phyloP scores from a whole-genome alignment of 37 sponge, comb jelly and placozoan species.

The Spongilla lacustris region DNA sequence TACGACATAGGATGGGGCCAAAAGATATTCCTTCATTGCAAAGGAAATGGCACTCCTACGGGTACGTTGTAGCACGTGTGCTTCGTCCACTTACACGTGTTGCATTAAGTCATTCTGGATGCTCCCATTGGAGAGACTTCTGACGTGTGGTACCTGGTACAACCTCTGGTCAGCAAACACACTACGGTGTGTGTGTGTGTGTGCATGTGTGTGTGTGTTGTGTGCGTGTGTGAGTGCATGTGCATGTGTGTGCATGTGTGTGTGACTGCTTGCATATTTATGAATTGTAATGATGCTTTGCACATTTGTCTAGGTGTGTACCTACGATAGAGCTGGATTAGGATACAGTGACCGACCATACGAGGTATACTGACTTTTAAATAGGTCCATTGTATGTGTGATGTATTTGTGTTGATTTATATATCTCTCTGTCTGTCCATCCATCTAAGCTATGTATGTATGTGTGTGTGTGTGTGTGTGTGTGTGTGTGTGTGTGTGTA shows the following conservation, averaged over 20 bases:
- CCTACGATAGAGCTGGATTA: slow-evolving; percentile 69
- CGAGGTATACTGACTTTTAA: slow-evolving; percentile 16
- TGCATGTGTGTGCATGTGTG: neutral
- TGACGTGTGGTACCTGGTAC: slow-evolving; percentile 51
- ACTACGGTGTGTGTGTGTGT: slow-evolving; percentile 37
- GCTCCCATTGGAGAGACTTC: slow-evolving; percentile 69
- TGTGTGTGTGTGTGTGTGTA: too few species aligned
- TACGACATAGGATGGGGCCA: slow-evolving; percentile 74
- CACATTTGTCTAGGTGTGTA: slow-evolving; percentile 46
- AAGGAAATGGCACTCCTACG: slow-evolving; percentile 44
- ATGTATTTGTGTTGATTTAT: neutral
- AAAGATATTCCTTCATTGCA: slow-evolving; percentile 59
- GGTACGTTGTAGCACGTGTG: slow-evolving; percentile 6
- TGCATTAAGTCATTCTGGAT: slow-evolving; percentile 44
- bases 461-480: too few species aligned
- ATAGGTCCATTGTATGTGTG: neutral
- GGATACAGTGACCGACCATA: slow-evolving; percentile 77
- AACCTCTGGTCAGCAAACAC: slow-evolving; percentile 48
- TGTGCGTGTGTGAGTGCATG: neutral
- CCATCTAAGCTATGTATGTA: neutral
- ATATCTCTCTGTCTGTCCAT: neutral
- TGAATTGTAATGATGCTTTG: neutral
- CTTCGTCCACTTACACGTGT: neutral
- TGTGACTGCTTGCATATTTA: neutral
- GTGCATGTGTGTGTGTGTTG: slow-evolving; percentile 29